Conservation (phyloP, 2,797 vertebrate genomes). For the Denticeps clupeoides region DNA sequence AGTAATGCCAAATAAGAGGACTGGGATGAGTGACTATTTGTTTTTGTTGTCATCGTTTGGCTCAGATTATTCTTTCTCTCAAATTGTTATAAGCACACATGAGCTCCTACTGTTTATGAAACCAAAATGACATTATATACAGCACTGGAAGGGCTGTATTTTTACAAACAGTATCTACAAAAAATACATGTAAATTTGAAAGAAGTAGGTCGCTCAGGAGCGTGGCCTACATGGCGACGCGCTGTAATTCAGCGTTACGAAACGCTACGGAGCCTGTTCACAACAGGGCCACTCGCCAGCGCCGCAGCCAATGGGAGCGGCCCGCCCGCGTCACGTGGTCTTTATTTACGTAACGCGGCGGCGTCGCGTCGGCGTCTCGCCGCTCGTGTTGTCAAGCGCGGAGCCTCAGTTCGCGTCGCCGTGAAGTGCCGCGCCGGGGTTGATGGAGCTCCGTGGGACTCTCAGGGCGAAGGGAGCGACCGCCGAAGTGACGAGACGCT, state of each 20-base stretch:
- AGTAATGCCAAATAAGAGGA: no score
- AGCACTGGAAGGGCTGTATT: no score
- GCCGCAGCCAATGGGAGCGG: slow-evolving; percentile 50
- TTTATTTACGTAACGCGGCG: slow-evolving; percentile 63
- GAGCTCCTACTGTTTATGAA: no score
- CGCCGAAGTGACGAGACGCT: slow-evolving; percentile 20
- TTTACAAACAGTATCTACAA: no score
- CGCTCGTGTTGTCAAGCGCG: neutral
- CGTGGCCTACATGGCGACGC: slow-evolving; percentile 10
- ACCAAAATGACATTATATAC: no score
- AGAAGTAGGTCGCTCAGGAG: no score
- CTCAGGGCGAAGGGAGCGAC: slow-evolving; percentile 2
- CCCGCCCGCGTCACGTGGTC: slow-evolving; percentile 46
- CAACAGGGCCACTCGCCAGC: slow-evolving; percentile 55
- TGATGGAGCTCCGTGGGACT: slow-evolving; percentile 21
- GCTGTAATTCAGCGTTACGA: slow-evolving; percentile 51
- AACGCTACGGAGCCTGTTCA: slow-evolving; percentile 59
- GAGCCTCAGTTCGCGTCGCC: neutral
- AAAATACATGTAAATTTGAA: no score
- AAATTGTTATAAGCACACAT: no score
- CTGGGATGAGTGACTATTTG: no score
- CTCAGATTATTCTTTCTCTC: no score
- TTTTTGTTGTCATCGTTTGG: no score
- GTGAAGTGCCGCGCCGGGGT: neutral
- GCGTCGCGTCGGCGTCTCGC: neutral